Evolutionary conservation across 2,113 vertebrate genomes (phyloP).

Genomic region (Melanocharis versteri): DNA sequence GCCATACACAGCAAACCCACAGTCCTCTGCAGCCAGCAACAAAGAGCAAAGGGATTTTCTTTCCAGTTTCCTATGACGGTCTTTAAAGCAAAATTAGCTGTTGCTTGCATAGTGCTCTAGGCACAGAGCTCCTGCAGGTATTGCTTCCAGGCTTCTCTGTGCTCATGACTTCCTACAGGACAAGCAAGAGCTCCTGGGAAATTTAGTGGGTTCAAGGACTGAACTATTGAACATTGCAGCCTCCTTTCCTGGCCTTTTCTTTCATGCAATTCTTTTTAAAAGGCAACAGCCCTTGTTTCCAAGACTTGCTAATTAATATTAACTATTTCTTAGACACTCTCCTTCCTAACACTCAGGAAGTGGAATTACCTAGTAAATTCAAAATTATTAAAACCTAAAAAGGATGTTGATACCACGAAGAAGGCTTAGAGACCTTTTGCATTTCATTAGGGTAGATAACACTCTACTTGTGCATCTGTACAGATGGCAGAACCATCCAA

Average conservation of each 20-base stretch:
- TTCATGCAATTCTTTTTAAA: background rate
- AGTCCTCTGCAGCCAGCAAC: background rate
- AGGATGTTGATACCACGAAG: background rate
- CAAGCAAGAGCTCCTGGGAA: background rate
- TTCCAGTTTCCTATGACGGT: background rate
- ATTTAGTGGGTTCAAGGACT: background rate
- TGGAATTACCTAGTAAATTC: background rate
- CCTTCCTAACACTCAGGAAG: background rate
- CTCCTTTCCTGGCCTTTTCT: background rate
- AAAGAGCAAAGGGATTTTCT: background rate
- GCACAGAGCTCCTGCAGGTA: background rate
- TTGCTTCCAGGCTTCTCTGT: background rate
- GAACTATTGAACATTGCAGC: background rate
- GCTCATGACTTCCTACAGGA: background rate
- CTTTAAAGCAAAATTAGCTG: background rate
- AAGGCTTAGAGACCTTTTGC: background rate
- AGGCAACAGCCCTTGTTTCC: background rate
- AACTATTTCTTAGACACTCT: background rate
- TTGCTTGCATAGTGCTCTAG: background rate
- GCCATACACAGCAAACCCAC: background rate
- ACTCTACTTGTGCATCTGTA: background rate
- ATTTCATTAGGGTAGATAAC: background rate
- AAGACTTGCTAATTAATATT: background rate
- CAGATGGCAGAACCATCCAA: background rate
- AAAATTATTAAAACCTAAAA: background rate